Evolutionary conservation across 2,888 invertebrate species (phyloP).

Genomic region (Cloeon dipterum): DNA sequence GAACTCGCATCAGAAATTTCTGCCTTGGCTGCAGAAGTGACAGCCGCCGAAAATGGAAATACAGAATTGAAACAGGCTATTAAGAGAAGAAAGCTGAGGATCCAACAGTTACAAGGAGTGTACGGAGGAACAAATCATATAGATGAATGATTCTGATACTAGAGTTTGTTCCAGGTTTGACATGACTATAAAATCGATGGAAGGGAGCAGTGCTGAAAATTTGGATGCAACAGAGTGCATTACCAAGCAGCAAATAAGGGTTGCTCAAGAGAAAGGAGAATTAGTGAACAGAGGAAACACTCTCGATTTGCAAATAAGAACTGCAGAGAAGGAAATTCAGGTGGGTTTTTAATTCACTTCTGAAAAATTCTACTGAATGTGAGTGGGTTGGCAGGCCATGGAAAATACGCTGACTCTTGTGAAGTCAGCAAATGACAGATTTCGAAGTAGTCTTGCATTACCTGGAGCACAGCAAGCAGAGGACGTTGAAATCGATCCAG

Average conservation of each 20-base stretch:
- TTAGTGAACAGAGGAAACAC: neutral
- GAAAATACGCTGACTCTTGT: neutral
- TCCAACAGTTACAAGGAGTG: neutral
- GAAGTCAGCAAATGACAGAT: neutral
- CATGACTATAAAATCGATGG: neutral
- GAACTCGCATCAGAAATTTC: neutral
- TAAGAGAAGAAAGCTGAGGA: neutral
- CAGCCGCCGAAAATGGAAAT: neutral
- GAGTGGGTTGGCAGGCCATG: too few relatives aligned
- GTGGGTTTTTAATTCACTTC: too few relatives aligned
- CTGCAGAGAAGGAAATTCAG: neutral
- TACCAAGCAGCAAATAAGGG: neutral
- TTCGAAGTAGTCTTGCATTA: neutral
- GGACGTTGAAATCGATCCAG: neutral
- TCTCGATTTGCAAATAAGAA: neutral
- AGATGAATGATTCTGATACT: too few relatives aligned
- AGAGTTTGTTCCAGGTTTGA: too few relatives aligned
- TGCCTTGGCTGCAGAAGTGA: neutral
- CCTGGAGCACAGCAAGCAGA: neutral
- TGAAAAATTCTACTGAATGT: too few relatives aligned
- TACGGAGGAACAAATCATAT: neutral
- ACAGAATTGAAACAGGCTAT: neutral
- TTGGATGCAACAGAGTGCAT: neutral
- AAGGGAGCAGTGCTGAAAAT: neutral
- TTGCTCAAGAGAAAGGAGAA: constrained; percentile 1